These are phyloP conservation scores for Danio tinwini DNA, from an alignment of 2,797 vertebrate genomes.

Conservation along the genomic window DNA sequence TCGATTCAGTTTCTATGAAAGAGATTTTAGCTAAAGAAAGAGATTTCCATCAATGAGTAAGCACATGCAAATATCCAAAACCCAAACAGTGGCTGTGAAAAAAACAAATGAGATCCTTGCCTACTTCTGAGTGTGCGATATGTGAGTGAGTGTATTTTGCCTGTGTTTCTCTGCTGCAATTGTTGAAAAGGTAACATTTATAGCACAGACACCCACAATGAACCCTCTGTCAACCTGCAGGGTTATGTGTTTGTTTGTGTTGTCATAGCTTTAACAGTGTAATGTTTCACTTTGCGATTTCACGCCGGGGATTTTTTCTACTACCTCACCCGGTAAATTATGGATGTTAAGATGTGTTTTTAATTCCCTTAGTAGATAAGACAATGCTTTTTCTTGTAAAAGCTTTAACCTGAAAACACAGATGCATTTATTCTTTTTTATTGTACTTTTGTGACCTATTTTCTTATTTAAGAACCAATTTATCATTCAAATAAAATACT, in stretches of 20 bases:
- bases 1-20: constrained; percentile 17
- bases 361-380: constrained; percentile 41
- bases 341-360: constrained; percentile 33
- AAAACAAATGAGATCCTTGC: constrained; percentile 29
- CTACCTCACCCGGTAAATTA: constrained; percentile 56
- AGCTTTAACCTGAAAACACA: constrained; percentile 33
- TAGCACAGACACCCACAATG: constrained; percentile 9
- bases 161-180: constrained; percentile 8
- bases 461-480: constrained; percentile 49
- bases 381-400: constrained; percentile 26
- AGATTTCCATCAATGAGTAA: constrained; percentile 15
- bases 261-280: constrained; percentile 41
- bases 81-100: constrained; percentile 35
- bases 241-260: constrained; percentile 37
- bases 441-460: constrained; percentile 28
- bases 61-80: constrained; percentile 52
- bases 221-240: background rate
- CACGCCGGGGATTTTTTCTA: constrained; percentile 45
- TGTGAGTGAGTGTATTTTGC: constrained; percentile 4
- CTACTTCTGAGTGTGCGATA: constrained; percentile 21
- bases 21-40: constrained; percentile 11
- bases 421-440: constrained; percentile 28
- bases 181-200: constrained; percentile 30
- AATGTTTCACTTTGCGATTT: constrained; percentile 51
- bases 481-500: constrained; percentile 46